These are phyloP conservation scores for Salticus scenicus DNA, from an alignment of 2,888 invertebrate genomes.

Conservation along the genomic window DNA sequence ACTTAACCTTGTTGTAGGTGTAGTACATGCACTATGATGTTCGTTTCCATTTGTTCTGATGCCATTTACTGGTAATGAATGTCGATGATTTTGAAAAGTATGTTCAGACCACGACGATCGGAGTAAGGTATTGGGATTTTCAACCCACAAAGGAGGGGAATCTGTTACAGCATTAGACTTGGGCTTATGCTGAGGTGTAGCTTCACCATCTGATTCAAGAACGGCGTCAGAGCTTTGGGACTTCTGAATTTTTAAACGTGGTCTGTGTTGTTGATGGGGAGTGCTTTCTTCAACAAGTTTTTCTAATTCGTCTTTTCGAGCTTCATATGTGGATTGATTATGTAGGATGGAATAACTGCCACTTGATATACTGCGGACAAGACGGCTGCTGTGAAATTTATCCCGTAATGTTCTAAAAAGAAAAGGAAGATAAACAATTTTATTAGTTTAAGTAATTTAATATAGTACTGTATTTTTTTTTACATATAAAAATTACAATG, in stretches of 20 bases:
- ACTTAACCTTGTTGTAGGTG: conserved; percentile 37
- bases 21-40: conserved; percentile 35
- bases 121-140: conserved; percentile 54
- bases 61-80: conserved; percentile 27
- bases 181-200: conserved; percentile 68
- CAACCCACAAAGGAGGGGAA: conserved; percentile 62
- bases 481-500: no score
- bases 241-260: conserved; percentile 69
- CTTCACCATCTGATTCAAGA: conserved; percentile 71
- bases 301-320: conserved; percentile 70
- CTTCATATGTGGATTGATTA: conserved; percentile 50
- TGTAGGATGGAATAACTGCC: conserved; percentile 72
- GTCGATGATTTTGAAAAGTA: conserved; percentile 37
- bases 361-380: conserved; percentile 72
- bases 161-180: conserved; percentile 43
- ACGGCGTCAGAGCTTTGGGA: conserved; percentile 72
- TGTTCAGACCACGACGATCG: conserved; percentile 56
- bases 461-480: no score
- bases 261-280: conserved; percentile 60
- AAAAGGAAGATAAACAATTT: neutral
- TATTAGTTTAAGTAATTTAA: no score
- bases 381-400: conserved; percentile 71
- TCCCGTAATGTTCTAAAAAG: conserved; percentile 67
- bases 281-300: conserved; percentile 70
- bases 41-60: conserved; percentile 24